Percentiles rank a stretch among this genome's conserved stretches.
Evolutionary conservation across 2,888 invertebrate species (phyloP).

Genomic region (Cecidostiba fungosa): DNA sequence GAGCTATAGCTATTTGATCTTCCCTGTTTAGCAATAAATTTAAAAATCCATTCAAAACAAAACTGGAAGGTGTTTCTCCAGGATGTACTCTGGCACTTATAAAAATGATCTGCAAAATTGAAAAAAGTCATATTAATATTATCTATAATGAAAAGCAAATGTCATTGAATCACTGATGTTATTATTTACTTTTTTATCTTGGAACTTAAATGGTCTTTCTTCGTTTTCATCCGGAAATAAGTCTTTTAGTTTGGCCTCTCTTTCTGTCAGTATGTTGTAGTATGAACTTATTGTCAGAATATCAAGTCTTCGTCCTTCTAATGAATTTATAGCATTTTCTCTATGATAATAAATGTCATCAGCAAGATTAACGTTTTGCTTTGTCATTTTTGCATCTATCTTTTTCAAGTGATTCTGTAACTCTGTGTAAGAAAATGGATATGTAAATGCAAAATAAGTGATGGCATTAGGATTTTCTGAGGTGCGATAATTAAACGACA

Average conservation of each 20-base stretch:
- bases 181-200: constrained; percentile 87
- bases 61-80: constrained; percentile 95
- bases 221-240: constrained; percentile 87
- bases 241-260: constrained; percentile 87
- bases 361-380: constrained; percentile 69
- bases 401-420: constrained; percentile 87
- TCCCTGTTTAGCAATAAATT: constrained; percentile 88
- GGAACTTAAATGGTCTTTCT: constrained; percentile 88
- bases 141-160: constrained; percentile 12
- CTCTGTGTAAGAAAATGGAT: constrained; percentile 93
- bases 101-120: constrained; percentile 85
- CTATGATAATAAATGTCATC: constrained; percentile 93
- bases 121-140: constrained; percentile 42
- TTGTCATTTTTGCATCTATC: constrained; percentile 85
- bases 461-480: constrained; percentile 87
- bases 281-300: constrained; percentile 91
- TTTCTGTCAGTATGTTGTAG: constrained; percentile 87
- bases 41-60: constrained; percentile 93
- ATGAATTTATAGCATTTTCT: constrained; percentile 89
- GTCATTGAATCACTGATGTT: constrained; percentile 18
- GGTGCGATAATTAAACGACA: constrained; percentile 88
- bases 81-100: constrained; percentile 95
- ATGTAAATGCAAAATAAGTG: constrained; percentile 95
- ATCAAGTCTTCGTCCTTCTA: constrained; percentile 90
- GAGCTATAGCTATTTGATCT: constrained; percentile 87